A percentile compares a stretch with the other conserved stretches of the same genome.
Evolutionary conservation across 64 coral and sea anemone genomes (phyloP).

Genomic region (Dendronephthya gigantea): DNA sequence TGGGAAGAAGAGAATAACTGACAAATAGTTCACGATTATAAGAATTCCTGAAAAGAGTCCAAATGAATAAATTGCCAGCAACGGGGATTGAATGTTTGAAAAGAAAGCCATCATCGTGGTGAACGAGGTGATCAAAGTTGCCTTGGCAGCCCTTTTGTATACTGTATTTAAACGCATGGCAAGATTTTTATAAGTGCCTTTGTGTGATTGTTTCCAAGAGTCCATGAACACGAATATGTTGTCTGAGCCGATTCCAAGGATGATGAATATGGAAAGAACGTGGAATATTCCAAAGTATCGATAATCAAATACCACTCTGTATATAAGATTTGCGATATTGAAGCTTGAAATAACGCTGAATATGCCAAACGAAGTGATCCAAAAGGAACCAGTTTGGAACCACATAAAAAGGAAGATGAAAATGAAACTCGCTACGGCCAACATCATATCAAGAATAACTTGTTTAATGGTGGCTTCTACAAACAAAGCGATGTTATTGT

Average conservation of each 20-base stretch:
- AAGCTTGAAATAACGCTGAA: constrained; percentile 15
- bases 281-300: constrained; percentile 4
- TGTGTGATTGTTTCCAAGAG: not conserved
- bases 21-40: not conserved
- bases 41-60: not conserved
- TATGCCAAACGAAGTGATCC: not conserved
- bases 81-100: not conserved
- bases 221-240: constrained; percentile 4
- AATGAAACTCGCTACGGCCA: not conserved
- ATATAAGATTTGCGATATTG: not conserved
- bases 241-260: not conserved
- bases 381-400: not conserved
- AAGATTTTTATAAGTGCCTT: not conserved
- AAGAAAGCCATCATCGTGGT: not conserved
- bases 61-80: not conserved
- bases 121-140: not conserved
- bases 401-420: constrained; percentile 2
- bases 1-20: not conserved
- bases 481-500: not conserved
- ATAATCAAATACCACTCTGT: not conserved
- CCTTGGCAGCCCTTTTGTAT: not conserved
- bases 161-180: not conserved
- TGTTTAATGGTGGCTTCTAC: not conserved
- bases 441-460: constrained; percentile 7
- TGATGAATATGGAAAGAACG: constrained; percentile 3